Base-by-base conservation (phyloP, 2,797 vertebrate species). In the Tadarida brasiliensis region DNA sequence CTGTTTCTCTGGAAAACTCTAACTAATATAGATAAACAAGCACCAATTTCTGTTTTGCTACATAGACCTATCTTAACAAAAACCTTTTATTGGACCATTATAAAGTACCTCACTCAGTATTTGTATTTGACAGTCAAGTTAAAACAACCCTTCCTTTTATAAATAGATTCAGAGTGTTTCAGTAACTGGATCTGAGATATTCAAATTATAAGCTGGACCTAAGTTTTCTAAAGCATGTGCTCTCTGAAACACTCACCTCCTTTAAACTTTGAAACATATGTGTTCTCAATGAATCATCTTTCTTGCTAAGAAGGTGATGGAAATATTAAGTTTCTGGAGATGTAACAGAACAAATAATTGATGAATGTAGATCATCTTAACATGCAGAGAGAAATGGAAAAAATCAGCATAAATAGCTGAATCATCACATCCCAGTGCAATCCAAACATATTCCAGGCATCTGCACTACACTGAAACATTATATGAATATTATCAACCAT, bases 291-390 rank as follows among this genome's bases (percentile, higher is more conserved):
- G 28, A 83, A 70, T 10, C 44, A 89, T 70, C 16, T 44, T 90
- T 39, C 44, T 56, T 44, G 7, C 15, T 68, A 39, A 87, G 88
- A 83, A 51, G 2, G 8, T 44, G 2, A 35, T 63, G 0, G 20
- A 59, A 95, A 94, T 71, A 68, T 74, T 92, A 90, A 91, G 33
- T 8, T 84, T 77, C 24, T 15, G 74, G 54, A 56, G 7, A 51
- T 33, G 2, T 63, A 88, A 92, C 30, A 95, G 24, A 84, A 91
- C 57, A 51, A 65, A n/a, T 35, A 85, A 86, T 16, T 88, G 24
- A 19, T 83, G 28, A 78, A 33, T 61, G 5, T 74, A 77, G 94
- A 49, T 4, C 26, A 85, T 93, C 91, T 96, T 77, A 84, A 94
- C n/a, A 24, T n/a, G 33, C 12, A 67, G 19, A 19, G 0, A 76